Conservation (phyloP, 2,888 invertebrate species). For the Iphiclides podalirius region DNA sequence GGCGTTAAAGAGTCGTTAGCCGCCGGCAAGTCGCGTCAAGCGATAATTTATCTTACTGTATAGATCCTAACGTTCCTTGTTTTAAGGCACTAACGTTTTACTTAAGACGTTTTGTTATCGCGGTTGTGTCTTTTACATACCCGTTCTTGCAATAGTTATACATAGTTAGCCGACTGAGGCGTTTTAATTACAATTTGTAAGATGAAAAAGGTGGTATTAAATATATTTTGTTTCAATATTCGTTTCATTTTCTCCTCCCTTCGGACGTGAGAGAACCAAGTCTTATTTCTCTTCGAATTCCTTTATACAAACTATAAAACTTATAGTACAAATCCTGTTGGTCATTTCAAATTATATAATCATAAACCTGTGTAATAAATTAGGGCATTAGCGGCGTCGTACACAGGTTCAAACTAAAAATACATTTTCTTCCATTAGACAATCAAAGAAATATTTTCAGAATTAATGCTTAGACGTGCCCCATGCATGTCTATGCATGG, state of each 20-base stretch:
- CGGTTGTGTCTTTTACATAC: conserved; percentile 60
- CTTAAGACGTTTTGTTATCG: conserved; percentile 56
- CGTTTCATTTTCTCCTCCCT: conserved; percentile 33
- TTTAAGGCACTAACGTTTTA: conserved; percentile 62
- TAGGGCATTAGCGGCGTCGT: too few relatives aligned
- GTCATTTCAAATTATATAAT: too few relatives aligned
- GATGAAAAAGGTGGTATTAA: conserved; percentile 70
- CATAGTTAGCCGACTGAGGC: conserved; percentile 49
- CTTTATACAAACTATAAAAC: too few relatives aligned
- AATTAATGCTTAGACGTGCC: too few relatives aligned
- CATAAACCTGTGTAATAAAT: too few relatives aligned
- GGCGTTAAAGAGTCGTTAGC: background rate
- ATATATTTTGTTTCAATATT: conserved; percentile 71
- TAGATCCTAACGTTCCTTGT: conserved; percentile 60
- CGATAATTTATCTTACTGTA: conserved; percentile 50
- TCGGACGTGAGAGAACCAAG: background rate
- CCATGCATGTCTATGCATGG: too few relatives aligned
- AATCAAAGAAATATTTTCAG: too few relatives aligned
- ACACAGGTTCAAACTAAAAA: too few relatives aligned
- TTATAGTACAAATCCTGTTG: too few relatives aligned
- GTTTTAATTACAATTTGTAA: conserved; percentile 56
- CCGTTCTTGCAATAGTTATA: conserved; percentile 57
- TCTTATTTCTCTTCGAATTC: too few relatives aligned
- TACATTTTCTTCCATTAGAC: too few relatives aligned
- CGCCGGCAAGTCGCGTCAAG: conserved; percentile 23